These are phyloP conservation scores for Cyprinodon tularosa DNA, from an alignment of 2,113 vertebrate species.

Conservation along the genomic window DNA sequence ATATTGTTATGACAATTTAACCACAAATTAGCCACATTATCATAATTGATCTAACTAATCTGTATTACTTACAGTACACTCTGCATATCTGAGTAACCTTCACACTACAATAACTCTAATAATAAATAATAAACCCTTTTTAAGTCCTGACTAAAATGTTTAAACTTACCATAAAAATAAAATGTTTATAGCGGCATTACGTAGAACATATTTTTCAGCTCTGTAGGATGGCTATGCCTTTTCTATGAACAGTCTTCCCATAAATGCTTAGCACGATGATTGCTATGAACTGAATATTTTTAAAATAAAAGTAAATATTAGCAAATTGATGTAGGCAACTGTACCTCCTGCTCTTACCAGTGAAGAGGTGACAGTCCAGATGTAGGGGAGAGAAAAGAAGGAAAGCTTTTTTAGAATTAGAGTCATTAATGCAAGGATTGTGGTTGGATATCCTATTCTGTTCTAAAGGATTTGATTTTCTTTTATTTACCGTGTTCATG, in stretches of 20 bases:
- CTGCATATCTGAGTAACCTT: neutral
- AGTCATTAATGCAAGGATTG: neutral
- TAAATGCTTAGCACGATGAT: neutral
- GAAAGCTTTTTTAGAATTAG: constrained; percentile 88
- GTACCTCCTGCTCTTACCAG: constrained; percentile 99
- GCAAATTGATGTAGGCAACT: constrained; percentile 56
- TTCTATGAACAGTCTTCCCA: neutral
- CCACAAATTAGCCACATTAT: too few species aligned
- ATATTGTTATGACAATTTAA: too few species aligned
- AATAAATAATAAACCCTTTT: neutral
- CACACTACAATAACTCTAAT: neutral
- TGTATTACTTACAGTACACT: neutral
- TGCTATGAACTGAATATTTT: too few species aligned
- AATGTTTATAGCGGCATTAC: neutral
- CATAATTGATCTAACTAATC: neutral
- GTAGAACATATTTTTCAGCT: neutral
- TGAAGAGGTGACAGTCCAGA: constrained; percentile 88
- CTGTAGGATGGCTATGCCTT: neutral
- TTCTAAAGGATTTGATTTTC: neutral
- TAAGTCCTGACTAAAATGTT: neutral
- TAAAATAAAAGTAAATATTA: constrained; percentile 25
- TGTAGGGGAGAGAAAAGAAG: constrained; percentile 89
- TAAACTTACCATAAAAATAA: neutral
- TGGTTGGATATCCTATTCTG: neutral
- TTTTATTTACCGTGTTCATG: constrained; percentile 94